A percentile compares a stretch with the other conserved stretches of the same genome.
Evolutionary conservation across 2,113 vertebrate species (phyloP).

Genomic region (Megalops atlanticus): DNA sequence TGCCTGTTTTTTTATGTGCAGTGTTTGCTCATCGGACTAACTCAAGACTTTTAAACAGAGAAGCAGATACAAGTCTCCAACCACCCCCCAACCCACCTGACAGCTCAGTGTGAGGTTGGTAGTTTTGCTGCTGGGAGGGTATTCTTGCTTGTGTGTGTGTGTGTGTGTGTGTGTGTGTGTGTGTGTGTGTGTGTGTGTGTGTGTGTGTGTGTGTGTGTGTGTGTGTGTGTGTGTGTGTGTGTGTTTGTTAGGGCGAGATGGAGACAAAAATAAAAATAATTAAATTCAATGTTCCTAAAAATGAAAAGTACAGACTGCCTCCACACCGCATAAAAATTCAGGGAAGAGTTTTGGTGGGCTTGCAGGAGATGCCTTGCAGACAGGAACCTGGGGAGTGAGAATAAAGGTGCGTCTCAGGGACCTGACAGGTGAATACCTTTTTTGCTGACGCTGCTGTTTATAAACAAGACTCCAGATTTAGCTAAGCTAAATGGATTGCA

Average conservation of each 20-base stretch:
- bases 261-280: background rate
- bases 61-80: background rate
- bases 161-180: too few relatives aligned
- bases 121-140: too few relatives aligned
- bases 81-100: too few relatives aligned
- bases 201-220: too few relatives aligned
- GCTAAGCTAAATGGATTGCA: too few relatives aligned
- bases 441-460: conserved; percentile 4
- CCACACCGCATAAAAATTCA: background rate
- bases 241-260: background rate
- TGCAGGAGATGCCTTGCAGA: background rate
- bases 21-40: background rate
- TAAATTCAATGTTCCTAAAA: conserved; percentile 8
- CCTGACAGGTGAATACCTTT: background rate
- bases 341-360: background rate
- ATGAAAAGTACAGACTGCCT: background rate
- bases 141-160: too few relatives aligned
- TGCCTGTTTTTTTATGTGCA: background rate
- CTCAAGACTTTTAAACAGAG: background rate
- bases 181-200: background rate
- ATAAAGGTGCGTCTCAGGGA: background rate
- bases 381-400: background rate
- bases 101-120: too few relatives aligned
- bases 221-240: background rate
- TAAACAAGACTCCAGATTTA: background rate